Base-by-base conservation (phyloP, 2,888 invertebrate genomes). In the Lepetodrilus schrolli region DNA sequence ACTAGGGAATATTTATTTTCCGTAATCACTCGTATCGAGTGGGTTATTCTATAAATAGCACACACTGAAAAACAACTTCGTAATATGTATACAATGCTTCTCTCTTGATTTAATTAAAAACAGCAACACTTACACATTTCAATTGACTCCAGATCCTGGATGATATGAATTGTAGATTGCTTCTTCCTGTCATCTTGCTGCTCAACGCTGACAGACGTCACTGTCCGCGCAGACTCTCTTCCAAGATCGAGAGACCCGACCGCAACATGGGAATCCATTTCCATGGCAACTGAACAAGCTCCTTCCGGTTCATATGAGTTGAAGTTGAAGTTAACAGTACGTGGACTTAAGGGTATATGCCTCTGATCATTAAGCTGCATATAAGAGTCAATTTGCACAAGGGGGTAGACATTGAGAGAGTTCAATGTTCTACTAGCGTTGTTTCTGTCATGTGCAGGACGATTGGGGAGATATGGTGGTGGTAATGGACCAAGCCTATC, bases 401-500 rank as follows among this genome's bases (percentile, higher is more conserved):
- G n/a, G n/a, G n/a, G n/a, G n/a, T n/a, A n/a, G n/a, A n/a, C n/a
- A n/a, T n/a, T n/a, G n/a, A n/a, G n/a, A n/a, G n/a, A n/a, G n/a
- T n/a, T n/a, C n/a, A n/a, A n/a, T n/a, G n/a, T n/a, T n/a, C n/a
- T n/a, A n/a, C n/a, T n/a, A n/a, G n/a, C n/a, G n/a, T 34, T 17
- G 17, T 34, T 23, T 30, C n/a, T 23, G 26, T 58, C n/a, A 17
- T 26, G 17, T 30, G 4, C 1, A 7, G 66, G 66, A 17, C 73
- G 73, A n/a, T 72, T 68, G 1, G 83, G 83, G n/a, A n/a, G n/a
- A 4, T 78, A 79, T 5, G 84, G 85, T 7, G 85, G 84, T 13
- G 85, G 84, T 5, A 85, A 77, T 13, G 84, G 84, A 10, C 85
- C 85, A 83, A 96, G 96, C 26, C 95, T 93, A 48, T 76, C 74